Base-by-base conservation (phyloP, 2,888 invertebrate species). In the Alentia gelatinosa region DNA sequence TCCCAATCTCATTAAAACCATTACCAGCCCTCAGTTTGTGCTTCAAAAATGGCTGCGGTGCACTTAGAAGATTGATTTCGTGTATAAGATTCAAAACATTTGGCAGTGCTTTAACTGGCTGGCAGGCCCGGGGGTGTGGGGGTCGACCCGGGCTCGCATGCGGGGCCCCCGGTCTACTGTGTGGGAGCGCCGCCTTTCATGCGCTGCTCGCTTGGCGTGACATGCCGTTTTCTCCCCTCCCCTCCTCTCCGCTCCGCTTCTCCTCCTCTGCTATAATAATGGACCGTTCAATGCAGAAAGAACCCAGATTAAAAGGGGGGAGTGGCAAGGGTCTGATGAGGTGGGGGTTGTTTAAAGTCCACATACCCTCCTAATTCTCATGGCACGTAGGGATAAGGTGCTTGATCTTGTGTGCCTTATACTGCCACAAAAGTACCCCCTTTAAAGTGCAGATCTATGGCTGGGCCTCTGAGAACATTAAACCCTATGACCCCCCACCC, bases 31-130 rank as follows among this genome's bases (percentile, higher is more conserved):
- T n/a, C 4, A 37, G 39, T 39, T 39, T 19, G 23, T 33, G 86
- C 26, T 23, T 30, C 47, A 19, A 47, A 86, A 42, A 50, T 86
- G 47, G 86, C 30, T 12, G 23, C 7, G 33, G 26, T 5, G 86
- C 86, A 86, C 86, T 86, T 86, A 86, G 47, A 86, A 42, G 86
- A 86, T 86, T 86, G 86, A 86, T 47, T 86, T 42, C 86, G 50
- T 86, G 86, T 47, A 86, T 86, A 50, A 86, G 86, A 86, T 86
- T 47, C 47, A 86, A 86, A 86, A 86, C 86, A 86, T 86, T 86
- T 42, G 86, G 86, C 86, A 42, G 50, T 12, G 47, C 30, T 42
- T 47, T 23, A 47, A 30, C 47, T 86, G 26, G 47, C 30, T 9
- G 26, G 1, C 15, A 47, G 86, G n/a, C 47, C 50, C n/a, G 33